Base-by-base conservation (phyloP, 1,140 invertebrate species). In the Caenorhabditis tropicalis region DNA sequence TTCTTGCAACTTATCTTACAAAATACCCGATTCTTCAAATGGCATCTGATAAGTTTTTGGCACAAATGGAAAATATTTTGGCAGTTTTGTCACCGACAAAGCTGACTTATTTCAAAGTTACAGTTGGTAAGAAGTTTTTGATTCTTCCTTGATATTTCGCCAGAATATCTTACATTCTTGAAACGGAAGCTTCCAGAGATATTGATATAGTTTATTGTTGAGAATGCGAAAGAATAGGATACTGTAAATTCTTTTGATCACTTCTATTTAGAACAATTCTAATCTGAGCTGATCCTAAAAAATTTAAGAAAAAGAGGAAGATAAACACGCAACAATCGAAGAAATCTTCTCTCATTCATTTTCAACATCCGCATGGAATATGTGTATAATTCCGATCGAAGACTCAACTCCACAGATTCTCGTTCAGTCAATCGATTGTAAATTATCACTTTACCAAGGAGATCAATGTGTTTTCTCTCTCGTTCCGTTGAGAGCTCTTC, bases 401-500 rank as follows among this genome's bases (percentile, higher is more conserved):
- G 56, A 46, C 3, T 16, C 36, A 16, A 4, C 82, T 49, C 53
- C 79, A 16, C 51, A 82, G 33, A 70, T 82, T 33, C 33, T 82
- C 2, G 82, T 82, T 43, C 56, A 82, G n/a, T 65, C 82, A 16
- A 56, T 82, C 21, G 43, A 46, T 36, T 82, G 82, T 49, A 58
- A 60, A 70, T 36, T 82, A 21, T 60, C 56, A 7, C 58, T 82
- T 3, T 74, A 70, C 31, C 82, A 60, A 82, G 82, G 82, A 21
- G 82, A 82, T n/a, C 82, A 82, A 43, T 82, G 82, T 51, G 56
- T 82, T 10, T 70, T 82, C 16, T 82, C 82, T 1, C 9, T 39
- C 1, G 29, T 60, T 36, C 60, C 82, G n/a, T 24, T 82, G 24
- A 58, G 56, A 43, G 82, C 82, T 49, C 82, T 82, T 51, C 51